Evolutionary conservation across 2,888 invertebrate genomes (phyloP).

Genomic region (Zaprionus obscuricornis): DNA sequence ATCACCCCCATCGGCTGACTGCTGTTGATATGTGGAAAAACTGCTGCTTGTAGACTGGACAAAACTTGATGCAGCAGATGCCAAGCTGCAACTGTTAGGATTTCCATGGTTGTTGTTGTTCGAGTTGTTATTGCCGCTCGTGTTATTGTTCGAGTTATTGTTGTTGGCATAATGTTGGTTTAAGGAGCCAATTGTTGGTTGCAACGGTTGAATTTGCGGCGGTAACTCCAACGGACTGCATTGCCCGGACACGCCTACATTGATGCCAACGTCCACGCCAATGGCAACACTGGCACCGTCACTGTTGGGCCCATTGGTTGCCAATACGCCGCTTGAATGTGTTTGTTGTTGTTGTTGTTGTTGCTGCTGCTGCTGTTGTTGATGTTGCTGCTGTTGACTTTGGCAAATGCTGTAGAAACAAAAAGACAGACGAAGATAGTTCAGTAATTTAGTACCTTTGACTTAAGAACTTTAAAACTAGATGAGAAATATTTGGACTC

Average conservation of each 20-base stretch:
- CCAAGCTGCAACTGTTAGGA: conserved; percentile 67
- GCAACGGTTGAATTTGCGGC: conserved; percentile 80
- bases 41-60: conserved; percentile 76
- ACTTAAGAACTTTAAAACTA: too few relatives aligned
- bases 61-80: conserved; percentile 59
- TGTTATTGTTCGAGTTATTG: conserved; percentile 22
- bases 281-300: conserved; percentile 82
- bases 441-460: too few relatives aligned
- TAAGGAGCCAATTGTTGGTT: conserved; percentile 75
- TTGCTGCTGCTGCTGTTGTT: conserved; percentile 50
- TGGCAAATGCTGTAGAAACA: too few relatives aligned
- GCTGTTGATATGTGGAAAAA: conserved; percentile 80
- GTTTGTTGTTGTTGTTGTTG: conserved; percentile 62
- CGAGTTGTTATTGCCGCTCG: conserved; percentile 21
- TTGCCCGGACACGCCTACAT: conserved; percentile 75
- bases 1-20: conserved; percentile 50
- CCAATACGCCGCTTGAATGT: conserved; percentile 81
- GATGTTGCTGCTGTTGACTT: conserved; percentile 67
- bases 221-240: conserved; percentile 81
- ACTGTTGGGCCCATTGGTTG: conserved; percentile 73
- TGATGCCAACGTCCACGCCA: conserved; percentile 81
- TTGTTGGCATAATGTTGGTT: conserved; percentile 61
- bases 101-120: conserved; percentile 55
- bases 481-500: too few relatives aligned
- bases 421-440: too few relatives aligned